Percentiles rank a stretch among this genome's conserved stretches.
Conservation (phyloP, 2,113 vertebrate species). For the Chlamydotis undulata region DNA sequence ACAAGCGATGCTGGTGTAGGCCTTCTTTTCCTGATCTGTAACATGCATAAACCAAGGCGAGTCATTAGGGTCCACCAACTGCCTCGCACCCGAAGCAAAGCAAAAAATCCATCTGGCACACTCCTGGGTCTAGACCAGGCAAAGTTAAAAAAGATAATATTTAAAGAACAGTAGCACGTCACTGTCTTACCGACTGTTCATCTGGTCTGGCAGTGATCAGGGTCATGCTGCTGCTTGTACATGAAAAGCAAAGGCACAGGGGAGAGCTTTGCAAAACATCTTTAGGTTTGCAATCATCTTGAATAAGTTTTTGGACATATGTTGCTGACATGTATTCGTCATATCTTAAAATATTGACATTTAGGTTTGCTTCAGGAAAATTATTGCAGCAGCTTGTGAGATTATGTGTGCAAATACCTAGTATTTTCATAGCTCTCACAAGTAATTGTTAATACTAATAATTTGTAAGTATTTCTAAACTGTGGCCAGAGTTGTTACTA, state of each 20-base stretch:
- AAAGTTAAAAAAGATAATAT: neutral
- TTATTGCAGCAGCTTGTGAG: neutral
- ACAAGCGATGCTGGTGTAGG: constrained; percentile 92
- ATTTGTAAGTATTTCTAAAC: neutral
- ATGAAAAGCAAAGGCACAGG: neutral
- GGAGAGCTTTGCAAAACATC: neutral
- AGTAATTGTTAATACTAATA: neutral
- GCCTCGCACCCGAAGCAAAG: neutral
- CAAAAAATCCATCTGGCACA: neutral
- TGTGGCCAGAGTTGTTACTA: neutral
- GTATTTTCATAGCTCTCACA: neutral
- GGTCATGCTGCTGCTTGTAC: neutral
- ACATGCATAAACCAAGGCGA: constrained; percentile 18
- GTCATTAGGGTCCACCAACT: neutral
- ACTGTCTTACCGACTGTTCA: neutral
- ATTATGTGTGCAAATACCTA: neutral
- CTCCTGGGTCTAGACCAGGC: neutral
- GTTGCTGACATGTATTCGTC: neutral
- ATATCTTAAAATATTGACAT: neutral
- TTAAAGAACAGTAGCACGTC: neutral
- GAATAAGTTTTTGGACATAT: neutral
- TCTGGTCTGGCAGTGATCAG: neutral
- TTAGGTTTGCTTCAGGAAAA: neutral
- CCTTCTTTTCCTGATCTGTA: constrained; percentile 91
- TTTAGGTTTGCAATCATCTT: neutral